Percentiles rank a stretch among this genome's conserved stretches.
phyloP scores from a whole-genome alignment of 2,797 vertebrate species.

The Scarus forsteni region DNA sequence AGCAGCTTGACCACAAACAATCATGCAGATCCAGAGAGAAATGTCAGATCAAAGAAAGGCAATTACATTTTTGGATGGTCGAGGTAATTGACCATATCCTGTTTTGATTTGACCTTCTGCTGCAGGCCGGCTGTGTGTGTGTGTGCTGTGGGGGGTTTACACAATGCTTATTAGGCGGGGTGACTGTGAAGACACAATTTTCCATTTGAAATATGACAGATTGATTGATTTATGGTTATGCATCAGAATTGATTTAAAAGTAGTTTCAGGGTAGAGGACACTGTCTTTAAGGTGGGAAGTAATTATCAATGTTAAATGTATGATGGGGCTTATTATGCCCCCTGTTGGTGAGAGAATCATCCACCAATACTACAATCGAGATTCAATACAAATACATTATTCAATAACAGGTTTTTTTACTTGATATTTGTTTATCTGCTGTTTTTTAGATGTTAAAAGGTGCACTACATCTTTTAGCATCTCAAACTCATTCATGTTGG shows the following conservation, averaged over 20 bases:
- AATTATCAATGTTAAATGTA: not conserved
- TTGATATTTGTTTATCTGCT: too few relatives aligned
- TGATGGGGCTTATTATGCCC: conserved; percentile 51
- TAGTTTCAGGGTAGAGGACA: not conserved
- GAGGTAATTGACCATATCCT: conserved; percentile 65
- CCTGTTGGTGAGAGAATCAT: conserved; percentile 65
- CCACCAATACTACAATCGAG: conserved; percentile 2
- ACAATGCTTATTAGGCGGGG: conserved; percentile 19
- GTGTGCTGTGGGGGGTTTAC: not conserved
- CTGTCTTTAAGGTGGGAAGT: conserved; percentile 3
- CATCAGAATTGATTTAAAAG: conserved; percentile 24
- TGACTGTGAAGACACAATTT: conserved; percentile 37
- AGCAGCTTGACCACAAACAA: conserved; percentile 16
- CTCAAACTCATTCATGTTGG: too few relatives aligned
- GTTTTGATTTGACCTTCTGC: conserved; percentile 49
- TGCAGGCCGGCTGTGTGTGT: conserved; percentile 5
- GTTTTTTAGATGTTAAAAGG: too few relatives aligned
- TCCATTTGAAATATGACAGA: conserved; percentile 32
- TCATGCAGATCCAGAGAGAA: conserved; percentile 16
- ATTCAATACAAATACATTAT: not conserved
- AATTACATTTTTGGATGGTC: conserved; percentile 59
- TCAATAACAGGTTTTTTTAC: not conserved
- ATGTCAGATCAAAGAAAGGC: conserved; percentile 52
- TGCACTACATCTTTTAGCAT: too few relatives aligned
- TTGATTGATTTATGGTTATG: conserved; percentile 26